A percentile compares a stretch with the other conserved stretches of the same genome.
phyloP scores from a whole-genome alignment of 1,140 invertebrate genomes.

The Musca vetustissima region DNA sequence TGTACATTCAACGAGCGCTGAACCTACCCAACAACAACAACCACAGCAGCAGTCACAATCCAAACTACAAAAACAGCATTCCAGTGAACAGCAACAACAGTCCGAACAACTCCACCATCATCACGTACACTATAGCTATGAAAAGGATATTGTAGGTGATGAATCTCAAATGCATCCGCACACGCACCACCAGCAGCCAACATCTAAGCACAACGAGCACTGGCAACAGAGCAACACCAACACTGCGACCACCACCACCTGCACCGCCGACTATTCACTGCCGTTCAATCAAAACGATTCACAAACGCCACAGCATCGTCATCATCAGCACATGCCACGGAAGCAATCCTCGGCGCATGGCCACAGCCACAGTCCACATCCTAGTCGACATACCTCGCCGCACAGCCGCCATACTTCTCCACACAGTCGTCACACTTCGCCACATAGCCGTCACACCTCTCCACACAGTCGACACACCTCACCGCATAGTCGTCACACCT shows the following conservation, averaged over 20 bases:
- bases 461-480: conserved; percentile 30
- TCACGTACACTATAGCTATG: conserved; percentile 55
- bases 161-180: conserved; percentile 40
- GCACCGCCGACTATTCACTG: conserved; percentile 23
- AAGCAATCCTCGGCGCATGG: conserved; percentile 19
- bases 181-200: conserved; percentile 25
- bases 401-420: conserved; percentile 27
- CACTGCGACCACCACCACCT: conserved; percentile 27
- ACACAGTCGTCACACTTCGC: conserved; percentile 28
- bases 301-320: conserved; percentile 28
- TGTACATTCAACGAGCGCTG: conserved; percentile 51
- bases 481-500: conserved; percentile 29
- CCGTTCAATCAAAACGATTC: not conserved
- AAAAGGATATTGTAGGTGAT: conserved; percentile 54
- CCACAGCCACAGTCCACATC: conserved; percentile 29
- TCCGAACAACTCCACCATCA: conserved; percentile 42
- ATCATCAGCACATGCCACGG: conserved; percentile 32
- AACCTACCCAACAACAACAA: conserved; percentile 26
- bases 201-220: conserved; percentile 35
- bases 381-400: conserved; percentile 28
- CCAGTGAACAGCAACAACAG: conserved; percentile 37
- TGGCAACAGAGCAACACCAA: conserved; percentile 28
- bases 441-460: conserved; percentile 26
- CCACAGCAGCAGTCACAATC: conserved; percentile 25
- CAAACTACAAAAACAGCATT: conserved; percentile 34